These are phyloP conservation scores for Tenthredo notha DNA, from an alignment of 2,888 invertebrate species.

Conservation along the genomic window DNA sequence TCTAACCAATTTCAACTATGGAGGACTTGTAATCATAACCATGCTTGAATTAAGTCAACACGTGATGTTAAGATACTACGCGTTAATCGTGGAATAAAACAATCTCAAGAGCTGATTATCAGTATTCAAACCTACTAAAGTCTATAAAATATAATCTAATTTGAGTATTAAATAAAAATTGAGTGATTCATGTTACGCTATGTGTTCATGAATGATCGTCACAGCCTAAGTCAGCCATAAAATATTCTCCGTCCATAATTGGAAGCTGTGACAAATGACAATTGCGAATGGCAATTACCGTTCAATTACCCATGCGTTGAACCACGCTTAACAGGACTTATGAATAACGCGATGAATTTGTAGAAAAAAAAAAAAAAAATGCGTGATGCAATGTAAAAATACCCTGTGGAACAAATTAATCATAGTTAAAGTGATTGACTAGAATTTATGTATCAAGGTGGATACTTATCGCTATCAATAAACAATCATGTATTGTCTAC, in stretches of 20 bases:
- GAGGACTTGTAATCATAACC: slow-evolving; percentile 31
- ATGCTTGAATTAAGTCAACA: slow-evolving; percentile 17
- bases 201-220: slow-evolving; percentile 4
- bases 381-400: background rate
- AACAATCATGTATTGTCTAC: slow-evolving; percentile 93
- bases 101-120: background rate
- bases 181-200: background rate
- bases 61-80: background rate
- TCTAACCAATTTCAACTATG: slow-evolving; percentile 21
- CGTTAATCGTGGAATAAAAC: background rate
- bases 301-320: background rate
- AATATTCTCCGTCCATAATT: slow-evolving; percentile 17
- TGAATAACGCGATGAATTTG: background rate
- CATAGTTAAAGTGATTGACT: background rate
- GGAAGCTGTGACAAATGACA: slow-evolving; percentile 23
- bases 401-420: background rate
- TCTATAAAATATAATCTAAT: background rate
- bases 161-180: background rate
- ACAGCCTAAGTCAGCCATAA: slow-evolving; percentile 36
- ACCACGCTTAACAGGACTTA: background rate
- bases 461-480: background rate
- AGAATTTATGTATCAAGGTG: slow-evolving; percentile 27
- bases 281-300: slow-evolving; percentile 15
- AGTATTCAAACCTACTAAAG: slow-evolving; percentile 4
- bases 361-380: background rate